phyloP scores from a whole-genome alignment of 1,140 invertebrate species.

The Temnothorax curvispinosus region DNA sequence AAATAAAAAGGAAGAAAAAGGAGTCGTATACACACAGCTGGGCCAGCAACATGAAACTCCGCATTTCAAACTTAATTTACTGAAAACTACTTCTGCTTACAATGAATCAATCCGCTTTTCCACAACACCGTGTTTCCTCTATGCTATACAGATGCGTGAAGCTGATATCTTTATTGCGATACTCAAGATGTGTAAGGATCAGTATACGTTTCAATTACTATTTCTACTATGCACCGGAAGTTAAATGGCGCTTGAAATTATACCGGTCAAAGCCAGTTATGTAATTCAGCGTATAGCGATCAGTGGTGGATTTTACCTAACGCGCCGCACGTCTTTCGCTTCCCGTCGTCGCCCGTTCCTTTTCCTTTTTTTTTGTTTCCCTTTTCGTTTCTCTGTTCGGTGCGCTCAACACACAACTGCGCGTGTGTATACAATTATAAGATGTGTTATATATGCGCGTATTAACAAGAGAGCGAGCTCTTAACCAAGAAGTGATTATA shows the following conservation, averaged over 20 bases:
- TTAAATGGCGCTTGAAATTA: neutral
- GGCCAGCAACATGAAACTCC: constrained; percentile 29
- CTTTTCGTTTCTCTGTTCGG: constrained; percentile 63
- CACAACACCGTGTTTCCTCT: constrained; percentile 11
- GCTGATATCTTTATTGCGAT: neutral
- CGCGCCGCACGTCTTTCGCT: constrained; percentile 46
- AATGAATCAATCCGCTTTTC: constrained; percentile 22
- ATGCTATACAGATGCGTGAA: neutral
- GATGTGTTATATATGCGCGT: constrained; percentile 2
- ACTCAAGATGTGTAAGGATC: neutral
- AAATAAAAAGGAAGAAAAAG: constrained; percentile 36
- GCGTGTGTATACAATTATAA: neutral
- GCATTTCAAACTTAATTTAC: constrained; percentile 51
- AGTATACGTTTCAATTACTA: neutral
- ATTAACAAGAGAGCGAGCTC: constrained; percentile 48
- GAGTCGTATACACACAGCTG: constrained; percentile 17
- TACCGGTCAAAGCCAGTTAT: neutral
- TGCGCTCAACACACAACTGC: constrained; percentile 37
- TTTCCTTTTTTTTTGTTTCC: constrained; percentile 59
- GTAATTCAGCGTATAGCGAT: constrained; percentile 22
- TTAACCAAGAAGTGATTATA: constrained; percentile 5
- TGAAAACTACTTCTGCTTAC: constrained; percentile 42
- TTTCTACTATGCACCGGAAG: neutral
- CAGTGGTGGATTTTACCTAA: constrained; percentile 38
- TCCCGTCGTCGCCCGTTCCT: constrained; percentile 67